Percentiles rank a stretch among this genome's conserved stretches.
phyloP scores from a whole-genome alignment of 2,113 vertebrate species.

The Semnopithecus entellus region DNA sequence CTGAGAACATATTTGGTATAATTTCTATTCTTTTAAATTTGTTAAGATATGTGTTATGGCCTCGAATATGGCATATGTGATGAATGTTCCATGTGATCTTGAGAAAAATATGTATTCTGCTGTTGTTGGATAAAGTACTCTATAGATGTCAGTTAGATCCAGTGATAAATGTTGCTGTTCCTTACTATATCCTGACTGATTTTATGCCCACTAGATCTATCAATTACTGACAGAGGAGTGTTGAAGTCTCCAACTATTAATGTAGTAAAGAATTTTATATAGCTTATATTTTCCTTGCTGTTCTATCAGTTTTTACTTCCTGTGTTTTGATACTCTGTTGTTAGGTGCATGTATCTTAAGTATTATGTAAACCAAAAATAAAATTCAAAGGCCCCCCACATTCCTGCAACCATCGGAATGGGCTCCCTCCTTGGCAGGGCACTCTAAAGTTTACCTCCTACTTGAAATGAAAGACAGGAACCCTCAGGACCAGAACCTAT shows the following conservation, averaged over 20 bases:
- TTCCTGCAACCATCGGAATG: too few species aligned
- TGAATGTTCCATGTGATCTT: background rate
- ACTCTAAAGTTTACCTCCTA: too few species aligned
- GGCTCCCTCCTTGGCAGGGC: too few species aligned
- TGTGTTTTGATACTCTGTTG: background rate
- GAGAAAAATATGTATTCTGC: background rate
- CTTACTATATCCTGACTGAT: background rate
- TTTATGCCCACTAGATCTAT: background rate
- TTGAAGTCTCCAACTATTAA: background rate
- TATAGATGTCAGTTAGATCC: too few species aligned
- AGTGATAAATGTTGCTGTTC: background rate
- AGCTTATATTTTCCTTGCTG: background rate
- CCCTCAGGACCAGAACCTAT: background rate
- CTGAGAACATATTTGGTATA: background rate
- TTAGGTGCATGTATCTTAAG: background rate
- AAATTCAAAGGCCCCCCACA: too few species aligned
- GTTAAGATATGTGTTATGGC: background rate
- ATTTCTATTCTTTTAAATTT: background rate
- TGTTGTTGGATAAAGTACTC: background rate
- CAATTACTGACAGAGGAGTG: background rate
- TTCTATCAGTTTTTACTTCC: background rate
- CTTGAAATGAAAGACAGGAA: background rate
- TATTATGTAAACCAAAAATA: background rate
- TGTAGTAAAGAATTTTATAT: too few species aligned
- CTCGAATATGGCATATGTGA: background rate